Conservation (phyloP, 2,113 vertebrate species). For the Hiodon alosoides region DNA sequence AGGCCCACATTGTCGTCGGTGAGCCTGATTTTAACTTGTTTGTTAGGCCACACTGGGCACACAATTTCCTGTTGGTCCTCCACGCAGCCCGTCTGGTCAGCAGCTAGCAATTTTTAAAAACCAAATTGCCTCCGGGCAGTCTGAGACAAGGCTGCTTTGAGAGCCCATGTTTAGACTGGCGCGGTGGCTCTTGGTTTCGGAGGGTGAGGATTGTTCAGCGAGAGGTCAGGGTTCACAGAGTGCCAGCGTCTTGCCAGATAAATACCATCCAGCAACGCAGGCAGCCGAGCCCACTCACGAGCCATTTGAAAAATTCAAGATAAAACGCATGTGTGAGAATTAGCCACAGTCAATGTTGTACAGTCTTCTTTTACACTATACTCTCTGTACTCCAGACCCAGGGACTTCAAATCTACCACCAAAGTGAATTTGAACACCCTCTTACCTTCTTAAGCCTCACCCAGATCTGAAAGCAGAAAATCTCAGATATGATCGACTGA, state of each 20-base stretch:
- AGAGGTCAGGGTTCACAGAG: neutral
- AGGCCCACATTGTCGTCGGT: neutral
- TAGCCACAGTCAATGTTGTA: no score
- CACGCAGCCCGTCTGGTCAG: no score
- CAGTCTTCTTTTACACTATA: no score
- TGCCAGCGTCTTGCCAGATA: neutral
- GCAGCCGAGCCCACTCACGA: no score
- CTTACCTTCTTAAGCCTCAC: no score
- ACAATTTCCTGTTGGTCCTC: neutral
- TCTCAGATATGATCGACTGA: no score
- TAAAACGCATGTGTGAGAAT: no score
- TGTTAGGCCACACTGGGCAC: neutral
- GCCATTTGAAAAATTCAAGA: no score
- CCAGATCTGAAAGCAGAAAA: no score
- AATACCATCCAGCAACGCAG: no score
- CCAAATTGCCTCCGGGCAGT: constrained; percentile 36
- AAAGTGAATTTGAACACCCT: no score
- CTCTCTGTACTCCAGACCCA: neutral
- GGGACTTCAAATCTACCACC: no score
- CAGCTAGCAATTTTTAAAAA: neutral
- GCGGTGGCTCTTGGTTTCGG: neutral
- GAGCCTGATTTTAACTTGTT: neutral
- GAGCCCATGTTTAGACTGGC: constrained; percentile 1
- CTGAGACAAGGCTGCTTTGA: constrained; percentile 33
- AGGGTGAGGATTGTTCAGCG: neutral